Evolutionary conservation across 2,797 vertebrate genomes (phyloP), one percentile per base, ranked within the genome.

Genomic region (Acipenser transmontanus): DNA sequence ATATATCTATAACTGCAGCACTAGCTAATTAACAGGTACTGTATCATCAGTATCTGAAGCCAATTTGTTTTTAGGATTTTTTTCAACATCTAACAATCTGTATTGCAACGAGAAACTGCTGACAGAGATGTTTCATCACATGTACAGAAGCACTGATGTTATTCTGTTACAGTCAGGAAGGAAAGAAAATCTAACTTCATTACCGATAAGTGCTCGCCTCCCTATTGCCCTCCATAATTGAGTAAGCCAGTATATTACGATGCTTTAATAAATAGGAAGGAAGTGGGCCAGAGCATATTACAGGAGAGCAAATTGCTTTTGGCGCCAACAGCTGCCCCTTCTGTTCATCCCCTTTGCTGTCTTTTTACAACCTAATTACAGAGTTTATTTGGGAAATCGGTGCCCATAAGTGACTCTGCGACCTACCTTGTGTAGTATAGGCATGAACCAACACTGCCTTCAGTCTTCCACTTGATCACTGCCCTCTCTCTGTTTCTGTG

Each of bases 251-350:
- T 70, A 71, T 82, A 82, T 86, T 84, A 80, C 11, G 76, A 72
- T 71, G 72, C 81, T 78, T 83, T 87, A 87, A 84, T 83, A 85
- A 87, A 83, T 78, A 73, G 72, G 71, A 83, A 4, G 68, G 74
- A 74, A 76, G 73, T 73, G 78, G 71, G 73, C 78, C 81, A 75
- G 68, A 81, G 79, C 67, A 56, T 72, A 74, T 83, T 87, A 81
- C 78, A 73, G 71, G 63, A 80, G 78, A 78, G 76, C 74, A 84
- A 78, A 86, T 84, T 80, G 81, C 79, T 78, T 81, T 80, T 78
- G 78, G 70, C 77, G 79, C 69, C 66, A 70, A 67, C 76, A 67
- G 57, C 80, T 74, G 62, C 71, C 75, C 81, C 72, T 77, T 78
- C 70, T 69, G 74, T 80, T 86, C 79, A 70, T 80, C 52, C 8